phyloP scores from a whole-genome alignment of 2,888 invertebrate species.

The Temnothorax rugatulus region DNA sequence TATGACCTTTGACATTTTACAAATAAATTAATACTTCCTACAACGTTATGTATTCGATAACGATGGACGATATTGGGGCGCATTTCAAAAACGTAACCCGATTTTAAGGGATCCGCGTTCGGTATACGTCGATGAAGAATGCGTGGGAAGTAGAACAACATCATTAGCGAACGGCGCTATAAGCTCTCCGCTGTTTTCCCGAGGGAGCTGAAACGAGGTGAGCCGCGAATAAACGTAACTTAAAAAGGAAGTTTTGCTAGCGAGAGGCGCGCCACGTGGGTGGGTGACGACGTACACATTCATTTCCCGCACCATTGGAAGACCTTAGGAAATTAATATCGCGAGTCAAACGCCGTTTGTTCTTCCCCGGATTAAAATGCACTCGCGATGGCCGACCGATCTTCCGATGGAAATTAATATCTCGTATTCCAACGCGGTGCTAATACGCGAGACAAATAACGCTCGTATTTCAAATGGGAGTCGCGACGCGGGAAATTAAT shows the following conservation, averaged over 20 bases:
- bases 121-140: constrained; percentile 46
- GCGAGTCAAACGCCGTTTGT: constrained; percentile 33
- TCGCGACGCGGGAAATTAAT: background rate
- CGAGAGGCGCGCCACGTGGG: constrained; percentile 51
- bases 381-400: constrained; percentile 13
- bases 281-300: constrained; percentile 32
- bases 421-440: background rate
- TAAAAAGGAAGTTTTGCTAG: constrained; percentile 53
- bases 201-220: constrained; percentile 51
- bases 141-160: constrained; percentile 52
- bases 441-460: constrained; percentile 38
- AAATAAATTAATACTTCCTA: constrained; percentile 9
- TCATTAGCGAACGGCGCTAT: constrained; percentile 49
- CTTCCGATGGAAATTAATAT: constrained; percentile 40
- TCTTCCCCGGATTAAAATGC: constrained; percentile 28
- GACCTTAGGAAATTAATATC: constrained; percentile 46
- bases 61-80: constrained; percentile 24
- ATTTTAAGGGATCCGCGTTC: constrained; percentile 40
- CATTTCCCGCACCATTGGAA: constrained; percentile 27
- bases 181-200: constrained; percentile 45
- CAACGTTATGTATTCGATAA: constrained; percentile 26
- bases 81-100: constrained; percentile 18
- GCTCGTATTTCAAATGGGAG: constrained; percentile 16
- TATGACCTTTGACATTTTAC: constrained; percentile 39
- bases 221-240: constrained; percentile 55